Evolutionary conservation across 1,140 invertebrate species (phyloP).

Genomic region (Physella acuta): DNA sequence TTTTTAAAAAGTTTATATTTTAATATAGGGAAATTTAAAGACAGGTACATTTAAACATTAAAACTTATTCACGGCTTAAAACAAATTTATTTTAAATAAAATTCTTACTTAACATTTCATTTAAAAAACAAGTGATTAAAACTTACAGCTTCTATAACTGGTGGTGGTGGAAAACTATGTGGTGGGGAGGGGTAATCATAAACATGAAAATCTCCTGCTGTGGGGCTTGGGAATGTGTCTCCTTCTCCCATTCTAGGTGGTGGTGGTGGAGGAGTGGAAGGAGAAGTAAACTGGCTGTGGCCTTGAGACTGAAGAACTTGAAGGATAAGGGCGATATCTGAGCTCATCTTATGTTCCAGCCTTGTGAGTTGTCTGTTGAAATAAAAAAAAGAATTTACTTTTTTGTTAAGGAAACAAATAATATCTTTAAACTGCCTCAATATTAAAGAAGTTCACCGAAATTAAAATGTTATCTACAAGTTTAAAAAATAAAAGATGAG

Average conservation of each 20-base stretch:
- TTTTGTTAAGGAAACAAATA: too few species aligned
- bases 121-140: not conserved
- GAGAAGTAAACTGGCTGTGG: conserved; percentile 13
- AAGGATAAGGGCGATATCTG: conserved; percentile 53
- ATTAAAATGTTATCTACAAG: too few species aligned
- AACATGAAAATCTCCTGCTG: conserved; percentile 19
- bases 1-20: too few species aligned
- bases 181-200: conserved; percentile 29
- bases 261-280: conserved; percentile 20
- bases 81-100: too few species aligned
- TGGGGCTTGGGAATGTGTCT: conserved; percentile 30
- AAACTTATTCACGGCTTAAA: too few species aligned
- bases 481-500: too few species aligned
- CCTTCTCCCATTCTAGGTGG: conserved; percentile 27
- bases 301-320: conserved; percentile 45
- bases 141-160: conserved; percentile 22
- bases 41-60: too few species aligned
- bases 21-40: too few species aligned
- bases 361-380: conserved; percentile 47
- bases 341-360: conserved; percentile 55
- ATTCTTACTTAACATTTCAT: too few species aligned
- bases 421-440: too few species aligned
- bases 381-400: not conserved
- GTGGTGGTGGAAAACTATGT: conserved; percentile 30
- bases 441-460: too few species aligned